Percentiles rank a stretch among this genome's conserved stretches.
phyloP scores from a whole-genome alignment of 1,140 invertebrate genomes.

The Chymomyza costata region DNA sequence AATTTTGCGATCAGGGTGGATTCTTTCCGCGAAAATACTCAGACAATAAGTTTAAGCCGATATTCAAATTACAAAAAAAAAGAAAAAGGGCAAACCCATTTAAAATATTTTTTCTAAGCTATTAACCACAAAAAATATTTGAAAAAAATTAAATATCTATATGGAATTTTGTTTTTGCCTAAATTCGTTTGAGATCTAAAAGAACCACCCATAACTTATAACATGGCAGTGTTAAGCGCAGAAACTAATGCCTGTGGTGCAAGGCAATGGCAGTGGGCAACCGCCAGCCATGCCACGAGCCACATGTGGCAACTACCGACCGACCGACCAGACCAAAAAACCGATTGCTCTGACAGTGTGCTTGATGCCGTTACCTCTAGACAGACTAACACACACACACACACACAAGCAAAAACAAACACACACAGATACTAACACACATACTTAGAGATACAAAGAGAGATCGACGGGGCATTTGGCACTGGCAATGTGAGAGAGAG shows the following conservation, averaged over 20 bases:
- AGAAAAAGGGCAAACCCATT: too few species aligned
- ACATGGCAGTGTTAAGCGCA: too few species aligned
- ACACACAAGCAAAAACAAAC: background rate
- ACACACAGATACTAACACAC: conserved; percentile 10
- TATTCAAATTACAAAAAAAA: too few species aligned
- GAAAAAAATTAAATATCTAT: too few species aligned
- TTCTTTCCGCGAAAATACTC: too few species aligned
- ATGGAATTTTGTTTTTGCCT: too few species aligned
- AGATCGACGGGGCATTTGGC: conserved; percentile 5
- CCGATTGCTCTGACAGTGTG: conserved; percentile 27
- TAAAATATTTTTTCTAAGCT: too few species aligned
- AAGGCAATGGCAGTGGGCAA: conserved; percentile 41
- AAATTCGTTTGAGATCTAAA: too few species aligned
- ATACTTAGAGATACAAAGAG: conserved; percentile 4
- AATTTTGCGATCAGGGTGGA: too few species aligned
- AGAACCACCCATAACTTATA: too few species aligned
- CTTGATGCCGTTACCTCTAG: conserved; percentile 23
- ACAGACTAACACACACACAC: conserved; percentile 14
- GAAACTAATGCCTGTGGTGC: conserved; percentile 4
- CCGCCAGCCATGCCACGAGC: conserved; percentile 23
- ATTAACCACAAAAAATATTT: too few species aligned
- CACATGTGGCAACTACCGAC: conserved; percentile 29
- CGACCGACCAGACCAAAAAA: conserved; percentile 26
- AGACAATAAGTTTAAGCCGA: too few species aligned
- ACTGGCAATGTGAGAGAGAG: conserved; percentile 33